Evolutionary conservation across 2,113 vertebrate genomes (phyloP), one percentile per base, ranked within the genome.

Genomic region (Megaceryle torquata): DNA sequence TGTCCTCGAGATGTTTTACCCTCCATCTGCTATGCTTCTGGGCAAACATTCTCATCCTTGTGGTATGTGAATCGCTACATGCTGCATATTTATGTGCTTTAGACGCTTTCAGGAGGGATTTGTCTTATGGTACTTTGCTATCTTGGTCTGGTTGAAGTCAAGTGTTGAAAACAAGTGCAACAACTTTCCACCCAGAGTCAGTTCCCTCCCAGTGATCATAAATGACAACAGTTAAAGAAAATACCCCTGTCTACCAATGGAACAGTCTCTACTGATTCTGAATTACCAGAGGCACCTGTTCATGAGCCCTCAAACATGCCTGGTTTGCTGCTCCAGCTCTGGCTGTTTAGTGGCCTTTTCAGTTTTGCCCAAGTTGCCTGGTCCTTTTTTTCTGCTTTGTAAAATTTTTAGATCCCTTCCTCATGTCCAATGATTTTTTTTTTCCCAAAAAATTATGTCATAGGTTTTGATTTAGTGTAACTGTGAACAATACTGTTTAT

Each of bases 1-100:
- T 57, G 90, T 87, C 86, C 86, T 94, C 94, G 56, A 96, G 89
- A 78, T 65, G 81, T 83, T 97, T 82, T 82, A 50, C 48, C 86
- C 61, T 11, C 80, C 80, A 85, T 88, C 91, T 93, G 89, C 89
- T 54, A 2, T 0, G 4, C 21, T 82, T 93, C 80, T 68, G 39
- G 77, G 89, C 53, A 95, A 94, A 86, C 59, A 78, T 71, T 71
- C 71, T 46, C 60, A 31, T 87, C 81, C 35, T 64, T 82, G 51
- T 57, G 79, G 39, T 35, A 44, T 19, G 67, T 51, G 78, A 91
- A 86, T 83, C 84, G 78, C 69, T 59, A 60, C 37, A n/a, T 41
- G 64, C 60, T 78, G 75, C 60, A 11, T 68, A 44, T 87, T 82
- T 57, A 72, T 59, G 46, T 51, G 33, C 28, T 80, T 86, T 0